phyloP scores from a whole-genome alignment of 2,797 vertebrate species.

The Salarias fasciatus region DNA sequence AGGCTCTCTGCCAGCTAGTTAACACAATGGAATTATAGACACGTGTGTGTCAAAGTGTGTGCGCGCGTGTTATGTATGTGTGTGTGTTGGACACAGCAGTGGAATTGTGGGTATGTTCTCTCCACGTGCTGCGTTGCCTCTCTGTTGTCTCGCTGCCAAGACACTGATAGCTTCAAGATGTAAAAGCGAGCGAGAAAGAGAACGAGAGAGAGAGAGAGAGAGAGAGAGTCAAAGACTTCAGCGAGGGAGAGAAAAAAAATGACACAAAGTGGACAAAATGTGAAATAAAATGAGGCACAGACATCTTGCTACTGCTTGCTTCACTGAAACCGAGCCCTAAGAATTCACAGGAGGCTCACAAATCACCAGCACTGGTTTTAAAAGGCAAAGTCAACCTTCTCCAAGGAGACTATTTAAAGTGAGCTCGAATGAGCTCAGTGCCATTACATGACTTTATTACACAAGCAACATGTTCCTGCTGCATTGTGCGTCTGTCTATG shows the following conservation, averaged over 20 bases:
- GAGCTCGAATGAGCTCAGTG: constrained; percentile 65
- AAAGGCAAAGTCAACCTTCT: constrained; percentile 68
- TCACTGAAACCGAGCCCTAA: constrained; percentile 61
- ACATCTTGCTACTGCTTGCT: constrained; percentile 69
- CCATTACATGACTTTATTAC: constrained; percentile 65
- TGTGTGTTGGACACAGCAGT: constrained; percentile 47
- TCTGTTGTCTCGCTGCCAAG: constrained; percentile 65
- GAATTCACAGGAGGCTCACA: constrained; percentile 61
- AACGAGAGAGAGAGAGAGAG: constrained; percentile 35
- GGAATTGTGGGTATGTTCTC: constrained; percentile 66
- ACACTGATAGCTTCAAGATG: constrained; percentile 79
- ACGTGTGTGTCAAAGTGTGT: constrained; percentile 42
- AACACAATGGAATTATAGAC: constrained; percentile 68
- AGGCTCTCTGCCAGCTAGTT: constrained; percentile 65
- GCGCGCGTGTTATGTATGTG: constrained; percentile 25
- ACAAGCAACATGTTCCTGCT: constrained; percentile 53
- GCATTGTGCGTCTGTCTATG: constrained; percentile 39
- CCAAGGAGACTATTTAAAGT: constrained; percentile 68
- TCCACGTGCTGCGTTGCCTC: constrained; percentile 64
- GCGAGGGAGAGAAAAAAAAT: constrained; percentile 22
- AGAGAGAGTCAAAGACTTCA: constrained; percentile 20
- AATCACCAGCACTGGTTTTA: constrained; percentile 62
- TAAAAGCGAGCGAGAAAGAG: constrained; percentile 44
- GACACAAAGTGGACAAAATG: constrained; percentile 67
- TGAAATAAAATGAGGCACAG: constrained; percentile 58